Conservation (phyloP, 2,888 invertebrate genomes). For the Ornithoptera priamus region DNA sequence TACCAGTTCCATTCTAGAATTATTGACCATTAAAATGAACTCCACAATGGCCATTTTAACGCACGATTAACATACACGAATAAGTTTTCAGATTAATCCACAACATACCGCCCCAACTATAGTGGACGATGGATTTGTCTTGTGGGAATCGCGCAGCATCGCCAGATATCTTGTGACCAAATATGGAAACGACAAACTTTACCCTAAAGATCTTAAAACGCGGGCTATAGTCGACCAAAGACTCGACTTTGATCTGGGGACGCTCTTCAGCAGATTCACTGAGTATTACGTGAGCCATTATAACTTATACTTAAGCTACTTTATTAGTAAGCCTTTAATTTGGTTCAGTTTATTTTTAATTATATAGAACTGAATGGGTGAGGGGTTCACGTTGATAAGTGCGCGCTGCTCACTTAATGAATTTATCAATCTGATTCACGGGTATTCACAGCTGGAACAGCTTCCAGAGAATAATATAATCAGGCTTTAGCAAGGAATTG, state of each 20-base stretch:
- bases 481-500: neutral
- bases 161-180: slow-evolving; percentile 87
- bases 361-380: neutral
- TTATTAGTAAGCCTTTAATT: neutral
- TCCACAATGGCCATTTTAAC: no score
- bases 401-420: neutral
- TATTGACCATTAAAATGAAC: no score
- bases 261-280: slow-evolving; percentile 82
- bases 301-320: neutral
- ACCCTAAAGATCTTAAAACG: slow-evolving; percentile 85
- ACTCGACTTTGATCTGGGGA: slow-evolving; percentile 88
- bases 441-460: no score
- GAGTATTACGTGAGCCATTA: slow-evolving; percentile 82
- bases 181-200: slow-evolving; percentile 84
- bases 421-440: neutral
- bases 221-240: slow-evolving; percentile 87
- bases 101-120: slow-evolving; percentile 91
- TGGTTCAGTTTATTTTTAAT: neutral
- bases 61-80: neutral
- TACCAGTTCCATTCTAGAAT: neutral
- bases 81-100: slow-evolving; percentile 83
- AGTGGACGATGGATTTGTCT: slow-evolving; percentile 86
- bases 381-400: neutral
- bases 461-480: neutral
- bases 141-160: slow-evolving; percentile 93